These are phyloP conservation scores for Parus major DNA, from an alignment of 2,113 vertebrate genomes.

Conservation along the genomic window DNA sequence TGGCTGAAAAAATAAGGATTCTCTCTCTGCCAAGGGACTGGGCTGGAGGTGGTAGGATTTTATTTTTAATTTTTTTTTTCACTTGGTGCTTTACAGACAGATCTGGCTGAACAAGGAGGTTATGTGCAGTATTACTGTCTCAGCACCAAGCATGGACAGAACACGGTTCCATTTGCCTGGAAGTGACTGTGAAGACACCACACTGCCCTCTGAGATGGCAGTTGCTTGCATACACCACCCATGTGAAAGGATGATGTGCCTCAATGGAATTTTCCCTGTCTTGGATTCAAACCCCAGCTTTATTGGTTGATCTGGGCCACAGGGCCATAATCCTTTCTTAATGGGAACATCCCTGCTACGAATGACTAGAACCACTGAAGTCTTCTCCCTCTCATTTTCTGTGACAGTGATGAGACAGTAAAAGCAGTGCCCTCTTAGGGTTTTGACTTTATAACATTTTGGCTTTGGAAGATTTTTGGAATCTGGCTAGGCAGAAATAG, in stretches of 20 bases:
- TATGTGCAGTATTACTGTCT: not conserved
- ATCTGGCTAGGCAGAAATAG: constrained; percentile 7
- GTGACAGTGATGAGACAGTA: not conserved
- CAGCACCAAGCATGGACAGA: not conserved
- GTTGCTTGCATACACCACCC: not conserved
- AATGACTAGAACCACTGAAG: not conserved
- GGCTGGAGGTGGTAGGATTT: not conserved
- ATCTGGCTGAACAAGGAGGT: not conserved
- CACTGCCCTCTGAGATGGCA: not conserved
- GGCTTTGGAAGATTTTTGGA: not conserved
- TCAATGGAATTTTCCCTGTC: not conserved
- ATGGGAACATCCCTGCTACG: not conserved
- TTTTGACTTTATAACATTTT: not conserved
- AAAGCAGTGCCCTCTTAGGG: not conserved
- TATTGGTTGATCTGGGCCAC: not conserved
- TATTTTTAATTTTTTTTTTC: not conserved
- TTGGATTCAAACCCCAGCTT: not conserved
- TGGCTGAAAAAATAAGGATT: not conserved
- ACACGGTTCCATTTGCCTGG: not conserved
- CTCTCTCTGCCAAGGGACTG: not conserved
- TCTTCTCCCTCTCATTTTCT: constrained; percentile 18
- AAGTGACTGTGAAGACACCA: not conserved
- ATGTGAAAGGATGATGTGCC: not conserved
- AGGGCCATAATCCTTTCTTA: not conserved
- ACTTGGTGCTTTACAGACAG: not conserved